Base-by-base conservation (phyloP, 64 coral and sea anemone genomes). In the Actinia tenebrosa region DNA sequence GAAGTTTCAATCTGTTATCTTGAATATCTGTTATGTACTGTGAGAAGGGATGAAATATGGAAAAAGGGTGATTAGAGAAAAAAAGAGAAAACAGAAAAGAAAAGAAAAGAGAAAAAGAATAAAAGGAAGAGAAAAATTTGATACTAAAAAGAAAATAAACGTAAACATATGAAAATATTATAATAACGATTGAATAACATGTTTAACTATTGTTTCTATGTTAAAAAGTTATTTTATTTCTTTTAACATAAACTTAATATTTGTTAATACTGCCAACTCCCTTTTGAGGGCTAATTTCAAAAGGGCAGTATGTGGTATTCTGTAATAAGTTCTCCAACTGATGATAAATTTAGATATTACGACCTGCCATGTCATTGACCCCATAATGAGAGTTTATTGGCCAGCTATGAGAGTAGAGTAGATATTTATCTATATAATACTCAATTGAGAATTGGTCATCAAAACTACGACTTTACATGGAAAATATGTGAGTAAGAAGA, bases 251-350 rank as follows among this genome's bases (percentile, higher is more conserved):
- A 16, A 13, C 56, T 58, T 16, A 58, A 37, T 13, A 58, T 58
- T 58, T 16, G 56, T 10, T 58, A 2, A 58, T 58, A 58, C 15
- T 58, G 56, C 56, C 0, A 0, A 58, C 13, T 58, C 15, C 13
- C 56, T 58, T 42, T 4, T 42, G 11, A 26, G 25, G 27, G 25
- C 69, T 25, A 75, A 75, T 75, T 75, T 75, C 22, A 10, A 43
- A 75, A 75, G 26, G 69, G 26, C 69, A 43, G 23, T 75, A 75
- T 75, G 69, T 75, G 69, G 69, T 30, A 75, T 75, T 30, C 69
- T 15, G 3, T 75, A 25, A 75, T 75, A 30, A 75, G 13, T 75
- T 42, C 10, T 16, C 56, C 56, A 58, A 58, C 56, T 58, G 56
- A 58, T 26, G 26, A 75, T 42, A 75, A 23, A 66, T n/a, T 66